Base-by-base conservation (phyloP, 1,140 invertebrate genomes). In the Aphaenogaster floridana region DNA sequence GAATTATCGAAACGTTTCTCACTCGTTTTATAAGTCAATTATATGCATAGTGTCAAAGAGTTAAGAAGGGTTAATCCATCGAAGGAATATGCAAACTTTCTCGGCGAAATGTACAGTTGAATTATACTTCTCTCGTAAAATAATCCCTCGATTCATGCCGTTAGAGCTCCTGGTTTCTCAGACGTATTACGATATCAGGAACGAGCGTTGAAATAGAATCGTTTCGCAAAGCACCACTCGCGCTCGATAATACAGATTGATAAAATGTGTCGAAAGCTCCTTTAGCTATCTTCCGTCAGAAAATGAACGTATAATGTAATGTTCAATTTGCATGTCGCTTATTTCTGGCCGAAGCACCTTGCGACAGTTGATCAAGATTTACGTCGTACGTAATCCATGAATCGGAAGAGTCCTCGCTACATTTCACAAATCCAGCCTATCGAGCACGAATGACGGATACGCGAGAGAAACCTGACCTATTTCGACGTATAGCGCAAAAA, bases 391-490 rank as follows among this genome's bases (percentile, higher is more conserved):
- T 66, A 66, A 68, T 68, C n/a, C 64, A 21, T 6, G 64, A 45
- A 45, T 66, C 4, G 15, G 36, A 42, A 6, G n/a, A 68, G 3
- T 42, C 21, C 15, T 36, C 61, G 61, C 5, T n/a, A 36, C 34
- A 36, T 66, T 42, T 45, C 9, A 45, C 45, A 15, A 50, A 50
- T 50, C 6, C 3, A 50, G 21, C 48, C 42, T 69, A 28, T 69
- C 11, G 21, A 69, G 2, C 42, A 15, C 42, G 9, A 69, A 11
- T n/a, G n/a, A 28, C 5, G 15, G 5, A 0, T 28, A 66, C 39
- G n/a, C 39, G 64, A 21, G n/a, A 68, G 39, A 68, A 21, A 28
- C 28, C 39, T 68, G 66, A 69, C 42, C 66, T 48, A 69, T 69
- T 69, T 69, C 21, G 7, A 6, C 11, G 21, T 50, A 21, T 3